Percentiles rank a stretch among this genome's conserved stretches.
These are phyloP conservation scores for Gyrodactylus salaris DNA, from an alignment of 1,140 invertebrate species.

Conservation along the genomic window DNA sequence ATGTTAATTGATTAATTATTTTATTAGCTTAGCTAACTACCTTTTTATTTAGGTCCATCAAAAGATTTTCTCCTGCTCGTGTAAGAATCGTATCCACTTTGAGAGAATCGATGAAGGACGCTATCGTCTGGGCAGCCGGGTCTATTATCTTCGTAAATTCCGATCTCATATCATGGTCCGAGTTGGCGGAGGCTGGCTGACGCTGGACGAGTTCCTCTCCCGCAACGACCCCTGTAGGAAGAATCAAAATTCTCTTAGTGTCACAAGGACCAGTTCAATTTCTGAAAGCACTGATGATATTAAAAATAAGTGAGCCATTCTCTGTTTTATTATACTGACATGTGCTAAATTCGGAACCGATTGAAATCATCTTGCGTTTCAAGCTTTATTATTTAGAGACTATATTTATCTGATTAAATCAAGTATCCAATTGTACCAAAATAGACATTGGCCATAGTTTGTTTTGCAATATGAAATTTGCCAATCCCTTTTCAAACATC, in stretches of 20 bases:
- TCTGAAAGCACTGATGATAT: neutral
- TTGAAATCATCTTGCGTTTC: too few species aligned
- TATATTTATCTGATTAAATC: too few species aligned
- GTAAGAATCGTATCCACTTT: neutral
- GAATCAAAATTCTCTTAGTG: neutral
- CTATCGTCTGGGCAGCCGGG: slow-evolving; percentile 61
- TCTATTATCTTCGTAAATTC: slow-evolving; percentile 45
- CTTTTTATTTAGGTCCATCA: neutral
- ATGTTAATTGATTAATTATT: too few species aligned
- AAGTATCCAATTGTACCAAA: too few species aligned
- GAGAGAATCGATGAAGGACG: neutral
- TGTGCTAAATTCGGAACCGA: too few species aligned
- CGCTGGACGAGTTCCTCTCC: slow-evolving; percentile 52
- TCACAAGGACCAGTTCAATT: neutral
- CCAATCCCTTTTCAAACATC: too few species aligned
- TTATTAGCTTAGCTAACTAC: neutral
- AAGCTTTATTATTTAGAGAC: too few species aligned
- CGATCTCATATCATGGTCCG: slow-evolving; percentile 44
- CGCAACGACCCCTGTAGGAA: slow-evolving; percentile 43
- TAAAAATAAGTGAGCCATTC: too few species aligned
- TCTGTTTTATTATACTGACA: too few species aligned
- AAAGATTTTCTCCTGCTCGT: neutral
- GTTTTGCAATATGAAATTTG: too few species aligned
- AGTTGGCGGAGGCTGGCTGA: slow-evolving; percentile 62
- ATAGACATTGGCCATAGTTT: too few species aligned